Base-by-base conservation (phyloP, 2,888 invertebrate species). In the Pantelozetes paolii region DNA sequence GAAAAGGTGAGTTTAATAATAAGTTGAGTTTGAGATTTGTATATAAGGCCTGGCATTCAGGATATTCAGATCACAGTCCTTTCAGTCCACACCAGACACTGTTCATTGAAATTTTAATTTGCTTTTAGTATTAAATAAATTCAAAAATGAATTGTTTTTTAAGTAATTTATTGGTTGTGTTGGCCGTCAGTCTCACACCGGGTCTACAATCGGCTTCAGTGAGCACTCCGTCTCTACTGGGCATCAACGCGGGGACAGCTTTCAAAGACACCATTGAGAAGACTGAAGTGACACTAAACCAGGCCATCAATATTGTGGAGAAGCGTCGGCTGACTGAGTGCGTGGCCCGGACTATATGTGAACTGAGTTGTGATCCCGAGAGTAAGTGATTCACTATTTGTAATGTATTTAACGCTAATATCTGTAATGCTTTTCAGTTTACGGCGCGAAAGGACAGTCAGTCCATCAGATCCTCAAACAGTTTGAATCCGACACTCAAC, bases 401-500 rank as follows among this genome's bases (percentile, higher is more conserved):
- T 50, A 20, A 8, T 50, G 15, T 50, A n/a, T 50, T 5, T 3
- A 20, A 20, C 1, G 5, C 15, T 50, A 20, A 20, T 20, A 20
- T 20, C 36, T 8, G 11, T 36, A 8, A 8, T 8, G 11, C 5
- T 36, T 36, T 36, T 36, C 18, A 64, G 64, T 20, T 36, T n/a
- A 36, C 3, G 64, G 64, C 18, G 3, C 1, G 1, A 64, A 64
- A 64, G 64, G 64, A 32, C 13, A n/a, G 36, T 2, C 32, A 1
- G 64, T 64, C 6, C 36, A 64, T 11, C 15, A 64, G 1, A 64
- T 36, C 6, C 30, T 64, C 15, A 32, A 64, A n/a, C 32, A 30
- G n/a, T 64, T 64, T 28, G 64, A 64, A n/a, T 64, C 64, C 20
- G 64, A 64, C 36, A 64, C 36, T n/a, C 30, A n/a, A 13, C 64